Percentiles rank a stretch among this genome's conserved stretches.
phyloP scores from a whole-genome alignment of 2,888 invertebrate genomes.

The Torymus aiolomorphi region DNA sequence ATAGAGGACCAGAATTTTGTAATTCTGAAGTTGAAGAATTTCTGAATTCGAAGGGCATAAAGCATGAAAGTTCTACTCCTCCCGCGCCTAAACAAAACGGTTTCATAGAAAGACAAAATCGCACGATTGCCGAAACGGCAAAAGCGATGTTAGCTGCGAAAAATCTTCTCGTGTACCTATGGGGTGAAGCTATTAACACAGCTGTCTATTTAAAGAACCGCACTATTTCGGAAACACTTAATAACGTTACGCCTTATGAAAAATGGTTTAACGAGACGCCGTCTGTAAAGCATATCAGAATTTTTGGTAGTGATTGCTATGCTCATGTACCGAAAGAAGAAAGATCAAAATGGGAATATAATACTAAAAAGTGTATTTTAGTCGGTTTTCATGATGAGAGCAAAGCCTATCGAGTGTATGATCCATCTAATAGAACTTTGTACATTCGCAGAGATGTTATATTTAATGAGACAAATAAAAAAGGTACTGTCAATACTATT shows the following conservation, averaged over 20 bases:
- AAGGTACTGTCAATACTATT: neutral
- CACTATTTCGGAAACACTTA: neutral
- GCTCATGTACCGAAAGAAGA: neutral
- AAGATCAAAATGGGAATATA: neutral
- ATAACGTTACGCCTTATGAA: neutral
- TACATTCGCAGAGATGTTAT: neutral
- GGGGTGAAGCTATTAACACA: neutral
- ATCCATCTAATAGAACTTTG: too few relatives aligned
- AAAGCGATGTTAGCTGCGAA: neutral
- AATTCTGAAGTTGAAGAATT: too few relatives aligned
- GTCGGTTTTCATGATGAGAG: too few relatives aligned
- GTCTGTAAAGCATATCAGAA: neutral
- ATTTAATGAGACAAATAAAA: neutral
- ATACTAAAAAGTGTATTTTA: neutral
- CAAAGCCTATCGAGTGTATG: too few relatives aligned
- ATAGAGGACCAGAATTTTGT: too few relatives aligned
- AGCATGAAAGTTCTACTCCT: neutral
- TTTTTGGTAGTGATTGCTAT: conserved; percentile 3
- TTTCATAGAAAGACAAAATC: neutral
- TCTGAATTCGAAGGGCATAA: neutral
- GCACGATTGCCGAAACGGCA: neutral
- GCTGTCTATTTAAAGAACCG: neutral
- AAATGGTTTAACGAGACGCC: neutral
- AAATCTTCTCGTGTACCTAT: too few relatives aligned
- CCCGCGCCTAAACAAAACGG: neutral